Base-by-base conservation (phyloP, 2,888 invertebrate species). In the Eupithecia dodoneata region DNA sequence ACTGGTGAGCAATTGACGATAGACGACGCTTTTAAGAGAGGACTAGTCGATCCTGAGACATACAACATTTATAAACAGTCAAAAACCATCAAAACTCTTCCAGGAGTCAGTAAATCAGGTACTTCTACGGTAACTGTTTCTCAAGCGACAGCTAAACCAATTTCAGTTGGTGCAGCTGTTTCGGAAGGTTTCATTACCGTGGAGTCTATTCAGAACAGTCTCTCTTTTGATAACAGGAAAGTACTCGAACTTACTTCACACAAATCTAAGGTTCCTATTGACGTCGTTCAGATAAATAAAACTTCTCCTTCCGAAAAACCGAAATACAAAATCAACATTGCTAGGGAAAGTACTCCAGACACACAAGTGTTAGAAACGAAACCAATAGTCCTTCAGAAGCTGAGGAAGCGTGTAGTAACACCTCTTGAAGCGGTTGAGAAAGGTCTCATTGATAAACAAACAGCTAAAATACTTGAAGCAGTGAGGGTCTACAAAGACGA, bases 351-450 rank as follows among this genome's bases (percentile, higher is more conserved):
- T 79, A 95, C 96, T 2, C 82, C 95, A 10, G 92, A 95, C 6
- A 95, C 95, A 78, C 96, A 96, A 4, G 96, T 96, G 66, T 88
- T 95, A 12, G 97, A 97, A 85, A 96, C 96, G 1, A 97, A 97
- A 88, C 96, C 97, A 55, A 96, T 97, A 7, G 96, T 96, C 18
- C 90, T 98, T 71, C 98, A 98, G 89, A 98, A 97, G 90, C 96
- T 98, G 89, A 96, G 97, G 67, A 97, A 97, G 88, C 96, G 97
- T 79, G 96, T 97, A 47, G 92, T 98, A 0, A 96, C 96, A 83
- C 97, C 98, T 0, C 95, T 96, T 77, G 98, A 98, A 88, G 98
- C 98, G 0, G 90, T 97, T 2, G 96, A 97, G 83, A 97, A 97
- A 88, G 97, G 98, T 45, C 94, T 99, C 69, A 96, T 98, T 77